Conservation (phyloP, 2,797 vertebrate species). For the Tokudaia tokunoshimensis region DNA sequence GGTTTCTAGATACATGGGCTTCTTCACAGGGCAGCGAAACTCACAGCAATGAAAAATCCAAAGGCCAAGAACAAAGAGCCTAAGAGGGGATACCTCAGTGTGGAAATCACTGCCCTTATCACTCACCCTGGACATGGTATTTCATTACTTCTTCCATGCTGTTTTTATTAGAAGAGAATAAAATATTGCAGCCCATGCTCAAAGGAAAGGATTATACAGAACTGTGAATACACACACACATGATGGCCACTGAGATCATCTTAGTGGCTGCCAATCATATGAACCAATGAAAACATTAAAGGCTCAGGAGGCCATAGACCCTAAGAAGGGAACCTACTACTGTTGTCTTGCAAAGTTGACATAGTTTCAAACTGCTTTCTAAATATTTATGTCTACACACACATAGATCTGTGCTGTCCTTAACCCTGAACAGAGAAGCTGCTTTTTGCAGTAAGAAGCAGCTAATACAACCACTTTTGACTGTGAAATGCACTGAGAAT, state of each 20-base stretch:
- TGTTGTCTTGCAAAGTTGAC: neutral
- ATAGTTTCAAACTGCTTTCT: neutral
- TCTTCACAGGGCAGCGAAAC: neutral
- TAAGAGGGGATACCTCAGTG: neutral
- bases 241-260: neutral
- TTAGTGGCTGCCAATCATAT: neutral
- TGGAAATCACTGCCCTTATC: neutral
- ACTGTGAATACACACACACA: neutral
- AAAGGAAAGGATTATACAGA: neutral
- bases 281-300: neutral
- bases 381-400: neutral
- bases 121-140: neutral
- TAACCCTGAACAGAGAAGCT: neutral
- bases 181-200: neutral
- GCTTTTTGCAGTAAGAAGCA: neutral
- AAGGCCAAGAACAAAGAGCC: neutral
- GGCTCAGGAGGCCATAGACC: neutral
- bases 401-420: neutral
- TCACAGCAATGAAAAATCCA: neutral
- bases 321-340: neutral
- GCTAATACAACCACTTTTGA: neutral
- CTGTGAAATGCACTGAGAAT: neutral
- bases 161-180: conserved; percentile 3
- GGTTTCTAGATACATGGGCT: neutral
- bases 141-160: neutral